These are phyloP conservation scores for Phalanger gymnotis DNA, from an alignment of 2,797 vertebrate species.

Conservation along the genomic window DNA sequence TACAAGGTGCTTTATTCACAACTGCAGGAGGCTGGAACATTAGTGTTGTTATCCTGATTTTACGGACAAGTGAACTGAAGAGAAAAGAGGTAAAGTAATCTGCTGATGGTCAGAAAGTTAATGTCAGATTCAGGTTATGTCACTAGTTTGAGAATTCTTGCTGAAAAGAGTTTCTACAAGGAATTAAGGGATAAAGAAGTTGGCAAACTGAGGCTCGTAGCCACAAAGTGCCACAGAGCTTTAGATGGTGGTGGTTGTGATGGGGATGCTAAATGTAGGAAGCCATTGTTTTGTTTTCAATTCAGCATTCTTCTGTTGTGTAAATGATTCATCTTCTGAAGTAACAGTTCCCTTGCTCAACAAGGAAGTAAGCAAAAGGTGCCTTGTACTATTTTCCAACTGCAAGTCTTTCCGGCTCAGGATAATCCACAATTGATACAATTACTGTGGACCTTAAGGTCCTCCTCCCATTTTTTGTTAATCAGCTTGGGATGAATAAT, in stretches of 20 bases:
- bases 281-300: neutral
- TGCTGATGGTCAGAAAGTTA: neutral
- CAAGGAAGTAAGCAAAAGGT: neutral
- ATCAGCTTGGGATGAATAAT: constrained; percentile 77
- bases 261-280: neutral
- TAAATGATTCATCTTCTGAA: neutral
- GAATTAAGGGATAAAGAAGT: neutral
- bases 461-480: neutral
- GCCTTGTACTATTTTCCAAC: neutral
- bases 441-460: neutral
- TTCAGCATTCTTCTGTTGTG: neutral
- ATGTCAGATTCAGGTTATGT: neutral
- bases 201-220: neutral
- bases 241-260: neutral
- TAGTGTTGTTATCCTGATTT: neutral
- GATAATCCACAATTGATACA: neutral
- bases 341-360: neutral
- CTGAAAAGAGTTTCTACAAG: neutral
- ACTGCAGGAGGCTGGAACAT: neutral
- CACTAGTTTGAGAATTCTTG: neutral
- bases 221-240: neutral
- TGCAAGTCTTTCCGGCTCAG: neutral
- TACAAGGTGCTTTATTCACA: neutral
- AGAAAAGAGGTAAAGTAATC: neutral
- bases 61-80: neutral